phyloP scores from a whole-genome alignment of 2,888 invertebrate genomes.

The Machimus rusticus region DNA sequence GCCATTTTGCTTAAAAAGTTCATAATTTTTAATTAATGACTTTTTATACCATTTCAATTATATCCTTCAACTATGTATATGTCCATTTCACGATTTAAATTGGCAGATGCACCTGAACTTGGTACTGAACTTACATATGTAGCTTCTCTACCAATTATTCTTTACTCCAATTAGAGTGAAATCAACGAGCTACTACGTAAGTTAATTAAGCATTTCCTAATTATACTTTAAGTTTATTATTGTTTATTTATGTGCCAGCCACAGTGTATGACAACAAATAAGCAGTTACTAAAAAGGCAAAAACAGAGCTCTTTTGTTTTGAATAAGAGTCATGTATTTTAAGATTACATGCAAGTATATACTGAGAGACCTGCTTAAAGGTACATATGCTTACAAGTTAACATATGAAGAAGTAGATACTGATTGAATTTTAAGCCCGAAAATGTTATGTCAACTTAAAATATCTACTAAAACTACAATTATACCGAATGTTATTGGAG shows the following conservation, averaged over 20 bases:
- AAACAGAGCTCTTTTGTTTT: neutral
- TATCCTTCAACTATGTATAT: neutral
- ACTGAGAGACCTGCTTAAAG: neutral
- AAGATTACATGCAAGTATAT: neutral
- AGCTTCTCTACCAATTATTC: neutral
- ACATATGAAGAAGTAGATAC: too few species aligned
- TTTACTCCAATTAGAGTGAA: neutral
- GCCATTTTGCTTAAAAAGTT: too few species aligned
- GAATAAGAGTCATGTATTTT: neutral
- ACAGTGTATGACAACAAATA: neutral
- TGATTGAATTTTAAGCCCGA: too few species aligned
- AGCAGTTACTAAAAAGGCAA: neutral
- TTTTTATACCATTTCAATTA: neutral
- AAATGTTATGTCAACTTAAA: too few species aligned
- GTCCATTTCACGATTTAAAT: neutral
- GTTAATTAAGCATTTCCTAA: constrained; percentile 33
- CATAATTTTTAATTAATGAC: too few species aligned
- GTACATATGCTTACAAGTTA: too few species aligned
- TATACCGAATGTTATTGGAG: too few species aligned
- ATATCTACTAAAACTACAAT: too few species aligned
- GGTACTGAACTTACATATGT: neutral
- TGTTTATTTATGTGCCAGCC: neutral
- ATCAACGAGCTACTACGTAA: neutral
- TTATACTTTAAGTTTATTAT: neutral
- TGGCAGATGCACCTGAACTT: neutral